Percentiles rank a stretch among this genome's conserved stretches.
Conservation (phyloP, 2,113 vertebrate genomes). For the Jacana jacana region DNA sequence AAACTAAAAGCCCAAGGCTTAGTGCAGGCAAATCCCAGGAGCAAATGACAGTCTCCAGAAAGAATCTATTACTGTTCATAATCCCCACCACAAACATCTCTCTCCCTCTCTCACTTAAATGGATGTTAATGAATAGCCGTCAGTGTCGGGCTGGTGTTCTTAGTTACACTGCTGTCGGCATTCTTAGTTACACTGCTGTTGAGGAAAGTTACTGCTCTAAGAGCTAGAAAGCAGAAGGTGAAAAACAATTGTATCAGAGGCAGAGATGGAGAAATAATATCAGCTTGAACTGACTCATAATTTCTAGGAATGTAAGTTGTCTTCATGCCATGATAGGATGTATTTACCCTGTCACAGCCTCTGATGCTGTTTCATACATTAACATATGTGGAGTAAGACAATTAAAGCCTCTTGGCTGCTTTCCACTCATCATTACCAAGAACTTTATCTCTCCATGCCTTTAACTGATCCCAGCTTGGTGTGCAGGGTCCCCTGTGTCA, state of each 20-base stretch:
- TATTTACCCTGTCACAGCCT: constrained; percentile 7
- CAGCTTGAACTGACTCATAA: background rate
- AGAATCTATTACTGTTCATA: constrained; percentile 44
- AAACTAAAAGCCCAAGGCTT: constrained; percentile 9
- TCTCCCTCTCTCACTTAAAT: constrained; percentile 34
- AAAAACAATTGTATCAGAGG: background rate
- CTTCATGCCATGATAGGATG: background rate
- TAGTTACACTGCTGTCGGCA: background rate
- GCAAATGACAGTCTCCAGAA: background rate
- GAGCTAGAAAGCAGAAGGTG: background rate
- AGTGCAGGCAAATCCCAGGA: background rate
- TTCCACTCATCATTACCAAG: background rate
- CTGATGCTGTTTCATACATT: constrained; percentile 20
- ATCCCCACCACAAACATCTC: constrained; percentile 6
- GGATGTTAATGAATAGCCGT: constrained; percentile 44
- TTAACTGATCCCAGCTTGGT: background rate
- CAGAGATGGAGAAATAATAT: constrained; percentile 20
- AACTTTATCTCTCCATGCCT: background rate
- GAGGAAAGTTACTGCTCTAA: background rate
- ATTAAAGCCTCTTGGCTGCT: background rate
- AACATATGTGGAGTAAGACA: constrained; percentile 2
- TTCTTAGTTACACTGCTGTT: background rate
- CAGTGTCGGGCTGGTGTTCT: background rate
- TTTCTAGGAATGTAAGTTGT: constrained; percentile 43
- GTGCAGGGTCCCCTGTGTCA: background rate